Conservation (phyloP, 2,113 vertebrate genomes). For the Nibea coibor region DNA sequence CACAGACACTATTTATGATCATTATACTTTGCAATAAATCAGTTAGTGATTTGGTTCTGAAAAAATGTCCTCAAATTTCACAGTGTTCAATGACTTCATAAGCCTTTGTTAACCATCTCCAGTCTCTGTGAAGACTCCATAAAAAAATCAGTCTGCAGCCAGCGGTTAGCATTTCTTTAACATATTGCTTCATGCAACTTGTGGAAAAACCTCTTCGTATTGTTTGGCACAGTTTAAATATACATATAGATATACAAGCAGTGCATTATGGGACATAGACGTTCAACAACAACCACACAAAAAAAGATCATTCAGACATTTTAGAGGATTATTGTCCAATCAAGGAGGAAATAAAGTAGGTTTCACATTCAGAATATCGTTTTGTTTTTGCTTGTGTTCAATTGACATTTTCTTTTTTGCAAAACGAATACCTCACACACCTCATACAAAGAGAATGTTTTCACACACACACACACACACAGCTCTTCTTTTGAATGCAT, state of each 20-base stretch:
- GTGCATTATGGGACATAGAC: slow-evolving; percentile 57
- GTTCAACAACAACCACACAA: slow-evolving; percentile 42
- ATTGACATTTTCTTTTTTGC: not conserved
- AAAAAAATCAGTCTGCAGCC: slow-evolving; percentile 28
- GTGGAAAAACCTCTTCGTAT: slow-evolving; percentile 45
- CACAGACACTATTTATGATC: slow-evolving; percentile 14
- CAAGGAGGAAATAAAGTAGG: slow-evolving; percentile 28
- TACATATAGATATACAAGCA: slow-evolving; percentile 72
- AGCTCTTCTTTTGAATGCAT: slow-evolving; percentile 34
- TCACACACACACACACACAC: slow-evolving; percentile 40
- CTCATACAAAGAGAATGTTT: slow-evolving; percentile 49
- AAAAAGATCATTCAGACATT: slow-evolving; percentile 12
- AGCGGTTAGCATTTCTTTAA: slow-evolving; percentile 45
- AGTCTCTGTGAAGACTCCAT: slow-evolving; percentile 38
- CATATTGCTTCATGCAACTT: slow-evolving; percentile 82
- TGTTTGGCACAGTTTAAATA: slow-evolving; percentile 79
- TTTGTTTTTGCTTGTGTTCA: slow-evolving; percentile 4
- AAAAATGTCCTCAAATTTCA: slow-evolving; percentile 68
- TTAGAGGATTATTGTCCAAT: slow-evolving; percentile 11
- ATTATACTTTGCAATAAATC: slow-evolving; percentile 33
- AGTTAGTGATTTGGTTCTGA: slow-evolving; percentile 44
- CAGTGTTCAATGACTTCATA: slow-evolving; percentile 69
- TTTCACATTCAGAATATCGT: slow-evolving; percentile 19
- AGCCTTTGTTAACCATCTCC: slow-evolving; percentile 8
- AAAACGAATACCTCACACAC: slow-evolving; percentile 43